phyloP scores from a whole-genome alignment of 2,888 invertebrate species.

The Diaperis boleti region DNA sequence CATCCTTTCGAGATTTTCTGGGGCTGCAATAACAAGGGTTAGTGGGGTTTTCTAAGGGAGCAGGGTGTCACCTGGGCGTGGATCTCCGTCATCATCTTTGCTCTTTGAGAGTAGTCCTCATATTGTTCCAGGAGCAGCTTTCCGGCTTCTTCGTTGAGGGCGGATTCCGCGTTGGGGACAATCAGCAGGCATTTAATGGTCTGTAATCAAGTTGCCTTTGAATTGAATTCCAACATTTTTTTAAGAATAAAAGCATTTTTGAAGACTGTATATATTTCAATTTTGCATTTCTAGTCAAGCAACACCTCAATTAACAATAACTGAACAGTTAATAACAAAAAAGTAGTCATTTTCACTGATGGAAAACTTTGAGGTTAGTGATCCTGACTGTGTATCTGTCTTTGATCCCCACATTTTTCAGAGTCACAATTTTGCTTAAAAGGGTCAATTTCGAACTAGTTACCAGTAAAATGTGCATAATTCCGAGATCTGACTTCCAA shows the following conservation, averaged over 20 bases:
- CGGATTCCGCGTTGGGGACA: conserved; percentile 97
- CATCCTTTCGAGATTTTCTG: conserved; percentile 69
- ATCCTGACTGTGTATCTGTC: too few relatives aligned
- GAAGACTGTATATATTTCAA: too few relatives aligned
- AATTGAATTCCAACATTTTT: too few relatives aligned
- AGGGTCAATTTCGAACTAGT: too few relatives aligned
- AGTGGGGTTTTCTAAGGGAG: not conserved
- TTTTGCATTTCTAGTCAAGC: too few relatives aligned
- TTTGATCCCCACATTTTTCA: too few relatives aligned
- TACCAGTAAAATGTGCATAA: conserved; percentile 92
- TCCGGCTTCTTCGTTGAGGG: conserved; percentile 96
- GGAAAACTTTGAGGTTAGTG: conserved; percentile 45
- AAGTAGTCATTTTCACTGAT: too few relatives aligned
- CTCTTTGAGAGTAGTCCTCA: conserved; percentile 90
- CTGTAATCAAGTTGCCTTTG: too few relatives aligned
- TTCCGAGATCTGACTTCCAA: conserved; percentile 96
- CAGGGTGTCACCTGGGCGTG: conserved; percentile 78
- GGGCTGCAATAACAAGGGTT: conserved; percentile 62
- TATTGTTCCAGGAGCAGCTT: conserved; percentile 93
- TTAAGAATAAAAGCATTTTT: too few relatives aligned
- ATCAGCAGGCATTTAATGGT: conserved; percentile 96
- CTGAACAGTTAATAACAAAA: too few relatives aligned
- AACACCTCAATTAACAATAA: too few relatives aligned
- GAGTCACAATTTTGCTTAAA: too few relatives aligned
- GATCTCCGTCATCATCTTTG: conserved; percentile 92